phyloP scores from a whole-genome alignment of 2,797 vertebrate species.

The Harpagifer antarcticus region DNA sequence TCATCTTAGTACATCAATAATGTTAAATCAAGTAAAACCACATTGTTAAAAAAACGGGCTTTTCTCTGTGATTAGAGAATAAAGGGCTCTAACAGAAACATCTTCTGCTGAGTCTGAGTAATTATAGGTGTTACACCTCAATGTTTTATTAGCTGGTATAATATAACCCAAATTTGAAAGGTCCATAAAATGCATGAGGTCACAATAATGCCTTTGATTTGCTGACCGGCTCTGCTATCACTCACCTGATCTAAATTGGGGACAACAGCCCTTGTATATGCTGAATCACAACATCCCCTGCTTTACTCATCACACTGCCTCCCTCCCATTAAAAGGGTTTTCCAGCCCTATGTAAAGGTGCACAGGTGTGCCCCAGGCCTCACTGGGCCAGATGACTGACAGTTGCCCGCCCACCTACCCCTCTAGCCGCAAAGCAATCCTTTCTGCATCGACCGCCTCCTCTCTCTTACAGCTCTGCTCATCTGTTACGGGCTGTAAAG shows the following conservation, averaged over 20 bases:
- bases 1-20: background rate
- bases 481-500: conserved; percentile 74
- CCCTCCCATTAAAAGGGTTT: conserved; percentile 45
- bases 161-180: conserved; percentile 30
- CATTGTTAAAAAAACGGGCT: background rate
- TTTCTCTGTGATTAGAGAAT: conserved; percentile 26
- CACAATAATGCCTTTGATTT: conserved; percentile 57
- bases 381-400: conserved; percentile 61
- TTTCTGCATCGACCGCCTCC: conserved; percentile 39
- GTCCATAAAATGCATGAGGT: conserved; percentile 52
- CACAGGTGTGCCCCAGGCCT: conserved; percentile 72
- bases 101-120: conserved; percentile 11
- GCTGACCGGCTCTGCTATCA: conserved; percentile 52
- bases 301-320: conserved; percentile 48
- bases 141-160: conserved; percentile 31
- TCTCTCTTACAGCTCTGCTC: conserved; percentile 55
- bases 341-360: conserved; percentile 50
- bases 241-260: conserved; percentile 59
- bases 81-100: conserved; percentile 22
- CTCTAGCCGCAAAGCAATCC: conserved; percentile 61
- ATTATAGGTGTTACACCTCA: conserved; percentile 46
- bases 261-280: conserved; percentile 61
- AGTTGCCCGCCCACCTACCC: conserved; percentile 61
- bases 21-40: conserved; percentile 5
- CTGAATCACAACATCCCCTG: conserved; percentile 63